Base-by-base conservation (phyloP, 1,140 invertebrate species). In the Atopsyche davidsoni region DNA sequence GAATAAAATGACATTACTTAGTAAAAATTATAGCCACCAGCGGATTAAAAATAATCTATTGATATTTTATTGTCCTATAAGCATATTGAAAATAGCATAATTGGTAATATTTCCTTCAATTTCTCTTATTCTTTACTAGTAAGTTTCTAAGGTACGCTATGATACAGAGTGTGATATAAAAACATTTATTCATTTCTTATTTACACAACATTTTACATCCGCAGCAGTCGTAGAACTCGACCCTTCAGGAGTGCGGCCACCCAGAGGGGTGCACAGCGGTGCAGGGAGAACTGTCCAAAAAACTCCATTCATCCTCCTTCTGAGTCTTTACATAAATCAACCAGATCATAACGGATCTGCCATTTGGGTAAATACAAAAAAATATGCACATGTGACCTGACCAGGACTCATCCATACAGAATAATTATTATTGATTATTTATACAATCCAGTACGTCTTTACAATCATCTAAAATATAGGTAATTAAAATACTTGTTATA, bases 111-210 rank as follows among this genome's bases (percentile, higher is more conserved):
- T 45, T 50, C 51, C 51, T 47, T 23, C 39, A 32, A 42, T 43
- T 43, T 46, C 17, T 28, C 48, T 36, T 57, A 53, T 36, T 50
- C 25, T 57, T 56, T 57, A 53, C 38, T 51, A 32, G 25, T 58
- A 46, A 53, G 47, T 51, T 42, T 53, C 51, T 58, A 58, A 58
- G 51, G 51, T 58, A 58, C 45, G 44, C 48, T 51, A 56, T 51
- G 47, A 55, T 44, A 51, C 39, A 38, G 35, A 39, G 42, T 47
- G 52, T 54, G 43, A 53, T 57, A 51, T 58, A 58, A 58, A 53
- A 57, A 54, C 51, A 57, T 50, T 49, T 43, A 50, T 43, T 50
- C 22, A 22, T 46, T 47, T 43, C 28, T 18, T 54, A 54, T 54
- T 34, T 57, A 53, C 50, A 52, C 35, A 46, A 28, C 35, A 32